Evolutionary conservation across 35 echinoderm and acorn worm genomes (phyloP), one percentile per base, ranked within the genome.

Genomic region (Strongylocentrotus purpuratus): DNA sequence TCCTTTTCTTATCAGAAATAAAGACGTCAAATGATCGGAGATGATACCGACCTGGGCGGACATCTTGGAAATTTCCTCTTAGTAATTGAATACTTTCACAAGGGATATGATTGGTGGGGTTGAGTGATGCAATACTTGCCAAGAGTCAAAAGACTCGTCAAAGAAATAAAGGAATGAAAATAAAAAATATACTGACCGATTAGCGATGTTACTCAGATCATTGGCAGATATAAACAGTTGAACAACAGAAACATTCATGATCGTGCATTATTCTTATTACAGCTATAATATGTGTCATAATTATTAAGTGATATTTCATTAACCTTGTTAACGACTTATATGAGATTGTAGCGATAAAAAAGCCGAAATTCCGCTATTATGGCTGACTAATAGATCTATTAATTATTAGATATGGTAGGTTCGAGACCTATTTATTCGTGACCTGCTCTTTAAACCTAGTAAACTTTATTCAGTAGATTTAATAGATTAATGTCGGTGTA

Each of bases 61-160:
- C 65, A 78, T 78, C 65, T 78, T 78, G 65, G 33, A 45, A 89
- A 31, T 45, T 89, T 89, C 87, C 87, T 45, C 32, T 5, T 13
- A 89, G 45, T 89, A 89, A 89, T 89, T 89, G 87, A 89, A 7
- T 41, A 89, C 87, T 89, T 89, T 89, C 87, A 46, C 45, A 45
- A 18, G 45, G 87, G 87, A 89, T 89, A 89, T 89, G 87, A 89
- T 45, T 33, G 33, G 31, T 17, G 33, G 33, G n/a, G 45, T 45
- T 46, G 87, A 78, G 65, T 78, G 65, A 78, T 78, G 65, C 18
- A 78, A 78, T 78, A 78, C 28, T 78, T 78, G 65, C 20, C 65
- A 78, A 78, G 22, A 78, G 65, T 7, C 20, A 25, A 28, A n/a
- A 78, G 20, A 78, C 18, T 7, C 7, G 20, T 28, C 20, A 78